Percentiles rank a stretch among this genome's conserved stretches.
Conservation (phyloP, 2,888 invertebrate species). For the Acronicta alni region DNA sequence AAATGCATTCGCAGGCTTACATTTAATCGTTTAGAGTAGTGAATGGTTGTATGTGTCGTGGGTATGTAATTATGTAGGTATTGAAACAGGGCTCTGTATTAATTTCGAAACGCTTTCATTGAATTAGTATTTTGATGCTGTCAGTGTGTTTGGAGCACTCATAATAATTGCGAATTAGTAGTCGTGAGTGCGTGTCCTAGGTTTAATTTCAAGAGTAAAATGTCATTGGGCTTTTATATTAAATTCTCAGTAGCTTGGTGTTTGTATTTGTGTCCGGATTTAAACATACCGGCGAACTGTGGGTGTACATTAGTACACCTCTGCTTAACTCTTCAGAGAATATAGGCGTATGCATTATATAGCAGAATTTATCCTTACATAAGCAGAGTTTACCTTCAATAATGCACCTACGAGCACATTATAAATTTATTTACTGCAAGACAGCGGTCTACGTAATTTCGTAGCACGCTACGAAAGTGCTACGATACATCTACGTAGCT, state of each 20-base stretch:
- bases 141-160: background rate
- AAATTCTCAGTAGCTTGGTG: too few species aligned
- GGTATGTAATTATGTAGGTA: background rate
- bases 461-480: slow-evolving; percentile 53
- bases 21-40: slow-evolving; percentile 7
- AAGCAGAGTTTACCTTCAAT: slow-evolving; percentile 43
- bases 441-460: slow-evolving; percentile 48
- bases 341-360: background rate
- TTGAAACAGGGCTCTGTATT: background rate
- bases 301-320: too few species aligned
- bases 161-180: too few species aligned
- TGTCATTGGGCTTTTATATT: too few species aligned
- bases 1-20: slow-evolving; percentile 21
- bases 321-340: too few species aligned
- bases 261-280: too few species aligned
- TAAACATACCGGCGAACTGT: too few species aligned
- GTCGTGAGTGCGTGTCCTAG: too few species aligned
- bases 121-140: background rate
- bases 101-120: slow-evolving; percentile 1
- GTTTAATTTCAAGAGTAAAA: too few species aligned
- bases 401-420: slow-evolving; percentile 48
- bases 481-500: slow-evolving; percentile 39
- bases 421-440: slow-evolving; percentile 47
- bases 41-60: slow-evolving; percentile 21
- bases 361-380: slow-evolving; percentile 3